phyloP scores from a whole-genome alignment of 2,797 vertebrate species.

The Antrozous pallidus region DNA sequence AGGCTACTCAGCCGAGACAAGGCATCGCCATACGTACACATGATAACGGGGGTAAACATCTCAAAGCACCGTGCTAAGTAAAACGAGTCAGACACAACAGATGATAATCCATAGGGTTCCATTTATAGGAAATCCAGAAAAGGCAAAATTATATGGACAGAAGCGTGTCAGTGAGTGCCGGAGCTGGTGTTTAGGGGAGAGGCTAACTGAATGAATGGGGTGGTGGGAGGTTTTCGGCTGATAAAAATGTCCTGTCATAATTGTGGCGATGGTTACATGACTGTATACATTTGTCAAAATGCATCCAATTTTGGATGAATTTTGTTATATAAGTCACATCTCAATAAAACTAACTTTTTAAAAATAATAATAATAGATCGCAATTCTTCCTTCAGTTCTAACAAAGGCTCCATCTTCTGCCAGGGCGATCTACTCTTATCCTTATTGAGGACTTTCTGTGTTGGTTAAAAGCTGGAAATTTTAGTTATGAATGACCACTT shows the following conservation, averaged over 20 bases:
- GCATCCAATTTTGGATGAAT: not conserved
- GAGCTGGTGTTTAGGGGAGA: not conserved
- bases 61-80: not conserved
- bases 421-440: not conserved
- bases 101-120: not conserved
- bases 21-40: not conserved
- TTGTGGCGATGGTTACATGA: not conserved
- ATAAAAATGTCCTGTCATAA: not conserved
- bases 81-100: not conserved
- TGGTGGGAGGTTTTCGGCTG: not conserved
- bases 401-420: not conserved
- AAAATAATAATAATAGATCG: not conserved
- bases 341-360: not conserved
- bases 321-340: not conserved
- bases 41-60: not conserved
- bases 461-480: conserved; percentile 24
- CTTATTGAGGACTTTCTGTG: not conserved
- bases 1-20: not conserved
- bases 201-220: not conserved
- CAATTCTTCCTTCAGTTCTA: not conserved
- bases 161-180: not conserved
- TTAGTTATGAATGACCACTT: conserved; percentile 29
- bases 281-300: not conserved
- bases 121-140: not conserved
- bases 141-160: not conserved